Evolutionary conservation across 2,888 invertebrate genomes (phyloP).

Genomic region (Diploptera punctata): DNA sequence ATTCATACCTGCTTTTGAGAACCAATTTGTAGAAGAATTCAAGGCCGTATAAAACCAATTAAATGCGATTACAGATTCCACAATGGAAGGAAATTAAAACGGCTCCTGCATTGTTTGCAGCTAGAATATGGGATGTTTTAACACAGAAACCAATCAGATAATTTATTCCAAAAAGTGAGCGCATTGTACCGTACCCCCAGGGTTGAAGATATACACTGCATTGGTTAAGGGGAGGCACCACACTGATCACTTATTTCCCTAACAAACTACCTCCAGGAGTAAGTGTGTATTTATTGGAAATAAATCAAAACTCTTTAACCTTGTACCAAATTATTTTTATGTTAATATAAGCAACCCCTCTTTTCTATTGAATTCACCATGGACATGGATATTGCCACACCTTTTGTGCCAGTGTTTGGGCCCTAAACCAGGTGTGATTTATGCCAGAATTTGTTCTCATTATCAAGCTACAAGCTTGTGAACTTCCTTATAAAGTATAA

Average conservation of each 20-base stretch:
- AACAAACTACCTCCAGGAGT: background rate
- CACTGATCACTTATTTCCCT: background rate
- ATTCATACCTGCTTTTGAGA: too few species aligned
- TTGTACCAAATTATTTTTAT: background rate
- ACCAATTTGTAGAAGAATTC: too few species aligned
- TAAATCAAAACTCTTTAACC: slow-evolving; percentile 9
- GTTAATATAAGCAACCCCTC: background rate
- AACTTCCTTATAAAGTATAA: too few species aligned
- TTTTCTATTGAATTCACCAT: background rate
- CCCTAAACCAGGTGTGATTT: slow-evolving; percentile 6
- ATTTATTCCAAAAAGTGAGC: background rate
- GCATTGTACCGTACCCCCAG: background rate
- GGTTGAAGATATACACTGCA: background rate
- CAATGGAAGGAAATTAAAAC: too few species aligned
- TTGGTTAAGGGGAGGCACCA: background rate
- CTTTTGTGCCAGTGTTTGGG: background rate
- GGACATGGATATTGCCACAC: background rate
- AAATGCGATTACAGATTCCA: too few species aligned
- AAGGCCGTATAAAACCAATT: too few species aligned
- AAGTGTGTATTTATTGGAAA: background rate
- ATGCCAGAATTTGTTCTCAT: too few species aligned
- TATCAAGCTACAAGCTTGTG: too few species aligned
- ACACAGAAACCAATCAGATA: background rate
- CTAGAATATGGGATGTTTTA: too few species aligned
- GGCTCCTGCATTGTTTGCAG: too few species aligned